Evolutionary conservation across 2,888 invertebrate genomes (phyloP), one percentile per base, ranked within the genome.

Genomic region (Ctenicera cuprea): DNA sequence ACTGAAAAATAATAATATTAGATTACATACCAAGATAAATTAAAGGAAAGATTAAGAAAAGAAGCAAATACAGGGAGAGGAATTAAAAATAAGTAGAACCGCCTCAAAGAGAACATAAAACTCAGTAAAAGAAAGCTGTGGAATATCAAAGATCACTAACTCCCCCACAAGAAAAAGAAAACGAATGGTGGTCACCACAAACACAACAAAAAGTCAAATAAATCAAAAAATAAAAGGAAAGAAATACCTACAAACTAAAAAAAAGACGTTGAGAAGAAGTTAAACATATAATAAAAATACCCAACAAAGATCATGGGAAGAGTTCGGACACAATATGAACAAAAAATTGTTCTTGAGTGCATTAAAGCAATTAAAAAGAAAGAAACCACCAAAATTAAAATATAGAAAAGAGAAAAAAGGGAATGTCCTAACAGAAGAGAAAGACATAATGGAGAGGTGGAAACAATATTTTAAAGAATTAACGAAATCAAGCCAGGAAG

Each of bases 371-470:
- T 65, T 65, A 37, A 26, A n/a, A 52, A 26, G 50, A 65, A 48
- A 65, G 65, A 65, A 65, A 65, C 50, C 57, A 30, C 57, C 43
- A 14, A 67, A 52, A 54, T 20, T 67, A 67, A 57, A 57, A 26
- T 18, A 41, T 57, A 57, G 57, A 57, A 66, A 52, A 54, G 57
- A 57, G 8, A 3, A 65, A 52, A 37, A 65, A 37, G 63, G 43
- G 45, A 63, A 63, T 11, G 22, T 63, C 18, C 4, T 61, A 61
- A 3, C 61, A 3, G 38, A 61, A 30, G 64, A 64, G 12, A 64
- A 48, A 14, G 30, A 48, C 7, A 64, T 64, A 64, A 64, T 64
- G 45, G 18, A 64, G 48, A 41, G 45, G 18, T 48, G 30, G 65
- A 50, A 50, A 33, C 14, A 65, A 65, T 52, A 50, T 33, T 65